Evolutionary conservation across 2,113 vertebrate species (phyloP).

Genomic region (Nipponia nippon): DNA sequence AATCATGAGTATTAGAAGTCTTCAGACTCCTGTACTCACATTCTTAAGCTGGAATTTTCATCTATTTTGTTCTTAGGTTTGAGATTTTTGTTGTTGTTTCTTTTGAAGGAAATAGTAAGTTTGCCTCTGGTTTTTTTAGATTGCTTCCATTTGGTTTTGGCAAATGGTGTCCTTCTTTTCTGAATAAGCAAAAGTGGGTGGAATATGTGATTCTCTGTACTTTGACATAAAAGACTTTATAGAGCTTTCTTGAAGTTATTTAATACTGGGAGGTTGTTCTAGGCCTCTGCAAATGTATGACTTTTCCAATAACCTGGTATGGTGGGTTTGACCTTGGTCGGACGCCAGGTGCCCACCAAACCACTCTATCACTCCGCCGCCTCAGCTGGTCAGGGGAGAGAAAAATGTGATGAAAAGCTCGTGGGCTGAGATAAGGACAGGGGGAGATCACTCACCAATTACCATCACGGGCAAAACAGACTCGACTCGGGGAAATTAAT

Average conservation of each 20-base stretch:
- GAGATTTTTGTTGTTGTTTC: neutral
- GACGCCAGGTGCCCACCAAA: neutral
- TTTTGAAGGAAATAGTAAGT: neutral
- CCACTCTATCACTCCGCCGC: neutral
- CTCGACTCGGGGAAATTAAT: neutral
- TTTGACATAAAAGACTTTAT: neutral
- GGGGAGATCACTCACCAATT: neutral
- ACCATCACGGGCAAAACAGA: neutral
- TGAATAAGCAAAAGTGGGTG: neutral
- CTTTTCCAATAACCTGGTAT: neutral
- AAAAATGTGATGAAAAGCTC: neutral
- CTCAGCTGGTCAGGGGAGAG: neutral
- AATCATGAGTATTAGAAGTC: neutral
- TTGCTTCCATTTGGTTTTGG: neutral
- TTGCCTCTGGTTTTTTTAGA: neutral
- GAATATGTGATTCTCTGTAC: neutral
- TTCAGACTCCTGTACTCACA: neutral
- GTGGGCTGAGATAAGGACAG: rapidly evolving
- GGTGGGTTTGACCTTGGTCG: neutral
- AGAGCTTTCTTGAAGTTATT: neutral
- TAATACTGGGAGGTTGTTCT: neutral
- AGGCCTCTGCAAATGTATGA: neutral
- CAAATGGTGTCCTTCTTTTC: neutral
- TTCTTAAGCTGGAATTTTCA: conserved; percentile 24
- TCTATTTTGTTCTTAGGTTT: neutral